Evolutionary conservation across 53 echinoderm and acorn worm genomes (phyloP), one percentile per base, ranked within the genome.

Genomic region (Crossaster papposus): DNA sequence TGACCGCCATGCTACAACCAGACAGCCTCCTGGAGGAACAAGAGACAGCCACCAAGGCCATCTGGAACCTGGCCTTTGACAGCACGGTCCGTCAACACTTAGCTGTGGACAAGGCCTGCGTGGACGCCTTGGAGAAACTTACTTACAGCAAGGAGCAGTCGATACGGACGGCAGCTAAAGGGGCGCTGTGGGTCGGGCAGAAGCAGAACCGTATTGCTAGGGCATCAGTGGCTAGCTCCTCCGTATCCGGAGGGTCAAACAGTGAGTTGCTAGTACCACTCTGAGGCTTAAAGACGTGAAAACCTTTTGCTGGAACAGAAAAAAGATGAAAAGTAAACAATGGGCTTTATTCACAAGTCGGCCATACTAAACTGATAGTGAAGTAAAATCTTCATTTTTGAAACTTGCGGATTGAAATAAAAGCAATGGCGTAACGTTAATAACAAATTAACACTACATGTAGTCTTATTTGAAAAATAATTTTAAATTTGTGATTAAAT

Each of bases 61-160:
- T 97, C 51, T 97, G 98, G 98, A 97, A 88, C 58, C 89, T 97
- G 14, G 86, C 98, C 52, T 97, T 97, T 31, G 88, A 93, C 29
- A 88, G 90, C 58, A 53, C 65, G 0, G 90, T 91, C 83, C 65
- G 92, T 14, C 88, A 95, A 78, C 88, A 88, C 65, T 78, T 95
- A 12, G 70, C 52, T 14, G 88, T 85, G 54, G 84, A 91, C 54
- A 68, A 83, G 58, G 51, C 82, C 0, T 95, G 95, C 53, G 20
- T 96, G 71, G 78, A 92, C 33, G 82, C 83, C 52, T 76, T 97
- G 53, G 83, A 91, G 90, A 70, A 71, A 26, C 90, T 96, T n/a
- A 92, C 84, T 20, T 31, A 88, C 23, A 86, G 91, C 62, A 58
- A 83, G 4, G 90, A 86, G 17, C 68, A 90, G 65, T 74, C 91